A percentile compares a stretch with the other conserved stretches of the same genome.
Evolutionary conservation across 2,888 invertebrate species (phyloP).

Genomic region (Caenorhabditis sp.): DNA sequence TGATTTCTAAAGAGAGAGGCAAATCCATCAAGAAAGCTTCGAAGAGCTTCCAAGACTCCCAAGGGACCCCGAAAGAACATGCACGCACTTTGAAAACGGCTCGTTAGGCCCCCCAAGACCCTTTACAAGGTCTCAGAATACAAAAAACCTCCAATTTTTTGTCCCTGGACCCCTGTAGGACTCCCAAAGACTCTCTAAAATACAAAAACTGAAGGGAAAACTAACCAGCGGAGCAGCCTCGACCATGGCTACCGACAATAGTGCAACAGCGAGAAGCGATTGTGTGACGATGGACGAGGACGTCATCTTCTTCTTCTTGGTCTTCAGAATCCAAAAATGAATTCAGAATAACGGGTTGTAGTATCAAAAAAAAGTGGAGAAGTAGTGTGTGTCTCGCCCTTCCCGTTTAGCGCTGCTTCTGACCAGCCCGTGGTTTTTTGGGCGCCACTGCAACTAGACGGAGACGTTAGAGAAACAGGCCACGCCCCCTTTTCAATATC

Average conservation of each 20-base stretch:
- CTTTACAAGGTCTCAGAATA: background rate
- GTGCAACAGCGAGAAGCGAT: conserved; percentile 62
- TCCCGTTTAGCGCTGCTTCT: conserved; percentile 40
- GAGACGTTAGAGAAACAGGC: conserved; percentile 23
- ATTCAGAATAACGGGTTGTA: conserved; percentile 4
- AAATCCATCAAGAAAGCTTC: background rate
- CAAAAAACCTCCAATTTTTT: background rate
- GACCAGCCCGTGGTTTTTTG: conserved; percentile 39
- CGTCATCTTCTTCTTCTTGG: conserved; percentile 14
- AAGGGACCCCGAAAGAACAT: too few relatives aligned
- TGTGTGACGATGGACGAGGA: conserved; percentile 52
- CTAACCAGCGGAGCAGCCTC: conserved; percentile 64
- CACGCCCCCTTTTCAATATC: conserved; percentile 55
- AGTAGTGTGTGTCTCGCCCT: conserved; percentile 35
- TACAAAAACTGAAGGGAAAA: conserved; percentile 5
- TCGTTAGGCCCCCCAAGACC: too few relatives aligned
- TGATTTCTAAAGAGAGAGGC: background rate
- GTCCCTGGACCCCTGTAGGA: background rate
- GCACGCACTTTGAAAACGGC: too few relatives aligned
- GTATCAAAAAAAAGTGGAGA: conserved; percentile 28
- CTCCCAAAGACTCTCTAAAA: background rate
- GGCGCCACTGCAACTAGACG: conserved; percentile 7
- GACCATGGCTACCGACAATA: conserved; percentile 62
- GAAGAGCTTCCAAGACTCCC: too few relatives aligned
- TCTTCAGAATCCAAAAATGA: background rate